Base-by-base conservation (phyloP, 2,888 invertebrate genomes). In the Sesia bembeciformis region DNA sequence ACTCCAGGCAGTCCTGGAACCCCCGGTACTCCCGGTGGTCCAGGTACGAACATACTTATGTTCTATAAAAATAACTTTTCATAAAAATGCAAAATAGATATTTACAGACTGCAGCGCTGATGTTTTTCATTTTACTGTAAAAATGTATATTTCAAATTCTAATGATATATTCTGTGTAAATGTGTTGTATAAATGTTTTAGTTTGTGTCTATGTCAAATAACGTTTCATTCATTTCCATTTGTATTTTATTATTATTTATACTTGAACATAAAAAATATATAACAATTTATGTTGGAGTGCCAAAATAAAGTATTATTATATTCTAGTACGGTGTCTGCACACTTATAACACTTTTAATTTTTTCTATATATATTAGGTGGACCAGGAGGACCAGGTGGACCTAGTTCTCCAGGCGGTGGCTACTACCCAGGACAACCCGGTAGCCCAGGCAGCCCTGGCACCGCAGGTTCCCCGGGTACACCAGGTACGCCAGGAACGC, bases 351-450 rank as follows among this genome's bases (percentile, higher is more conserved):
- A 6, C 3, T 42, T 42, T 6, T 42, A 42, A 42, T 6, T 1
- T 42, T 6, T 6, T 1, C 42, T 6, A 42, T 42, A 42, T 5
- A 6, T 42, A 42, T 6, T 42, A 84, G 73, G 54, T 87, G 81
- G 57, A 86, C 92, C 71, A 88, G 76, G 61, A 89, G 54, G 54
- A 23, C 60, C 59, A 38, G 56, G 54, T 3, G 54, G 56, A 4
- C 53, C 54, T 40, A 54, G 53, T 5, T 51, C 52, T 38, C 57
- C 55, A 1, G 56, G 57, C 4, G 46, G 46, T 23, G 46, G 57
- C 2, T 39, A 52, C 4, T 53, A 57, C n/a, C 53, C 54, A 40
- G 58, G 56, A 3, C 40, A 53, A n/a, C 53, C 58, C 51, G 52
- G 64, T 4, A 64, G 62, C 41, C 63, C 70, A 5, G 74, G 75